Base-by-base conservation (phyloP, 2,888 invertebrate species). In the Ryuthela nishihirai region DNA sequence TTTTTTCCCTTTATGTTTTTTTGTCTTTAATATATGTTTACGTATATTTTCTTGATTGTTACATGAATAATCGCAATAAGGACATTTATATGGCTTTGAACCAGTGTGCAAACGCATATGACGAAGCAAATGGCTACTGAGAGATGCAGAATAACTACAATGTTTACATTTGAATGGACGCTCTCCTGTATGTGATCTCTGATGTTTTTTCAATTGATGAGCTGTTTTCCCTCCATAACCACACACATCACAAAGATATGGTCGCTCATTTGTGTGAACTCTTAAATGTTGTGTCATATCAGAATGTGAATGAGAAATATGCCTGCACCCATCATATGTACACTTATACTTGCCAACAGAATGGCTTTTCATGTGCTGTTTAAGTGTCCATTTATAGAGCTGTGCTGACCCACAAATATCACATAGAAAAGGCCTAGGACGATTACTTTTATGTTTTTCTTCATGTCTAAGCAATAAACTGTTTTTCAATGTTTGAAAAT, bases 1-100 rank as follows among this genome's bases (percentile, higher is more conserved):
- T 55, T 77, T 82, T 69, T 85, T 81, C 1, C 87, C 88, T 0
- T 81, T 81, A 75, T 93, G 93, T 46, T 85, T 83, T 50, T 81
- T 83, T 9, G 88, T 88, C 29, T 82, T 83, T 1, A 89, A 75
- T 2, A 90, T 84, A 75, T 93, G 93, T 70, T 92, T 91, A 4
- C 92, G 81, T 10, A 93, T 80, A 73, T 92, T 93, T 72, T 91
- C 92, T 85, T 88, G 72, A 1, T 71, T 72, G 62, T 74, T 74
- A 60, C 73, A 74, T 4, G 80, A 80, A 73, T 88, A 92, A 2
- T 79, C 70, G 69, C 93, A 93, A 63, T 77, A 76, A 1, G 75
- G 76, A 64, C 75, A 75, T 54, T 72, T 70, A 61, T 72, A 75
- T 2, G 74, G 75, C 50, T 73, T 73, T 4, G 70, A 67, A 20